phyloP scores from a whole-genome alignment of 2,113 vertebrate genomes.

The Podarcis cretensis region DNA sequence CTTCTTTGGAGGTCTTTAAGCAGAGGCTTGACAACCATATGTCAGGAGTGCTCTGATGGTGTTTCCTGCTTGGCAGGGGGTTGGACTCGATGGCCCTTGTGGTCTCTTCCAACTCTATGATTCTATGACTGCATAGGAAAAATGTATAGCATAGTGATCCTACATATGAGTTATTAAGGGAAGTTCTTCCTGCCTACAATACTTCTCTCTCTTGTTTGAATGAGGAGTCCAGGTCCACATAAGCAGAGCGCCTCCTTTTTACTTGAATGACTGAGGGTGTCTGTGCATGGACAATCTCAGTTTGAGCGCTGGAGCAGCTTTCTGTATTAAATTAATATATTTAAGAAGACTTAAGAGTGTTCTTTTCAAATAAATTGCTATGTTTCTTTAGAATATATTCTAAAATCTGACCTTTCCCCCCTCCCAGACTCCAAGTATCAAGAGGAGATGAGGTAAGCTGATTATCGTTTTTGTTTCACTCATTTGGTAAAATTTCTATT shows the following conservation, averaged over 20 bases:
- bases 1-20: too few species aligned
- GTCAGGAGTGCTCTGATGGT: too few species aligned
- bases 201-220: background rate
- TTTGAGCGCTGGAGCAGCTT: background rate
- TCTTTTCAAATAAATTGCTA: fast-evolving
- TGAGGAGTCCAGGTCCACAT: background rate
- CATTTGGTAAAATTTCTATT: background rate
- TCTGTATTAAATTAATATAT: background rate
- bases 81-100: too few species aligned
- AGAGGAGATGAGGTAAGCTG: conserved; percentile 79
- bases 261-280: background rate
- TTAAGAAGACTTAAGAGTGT: fast-evolving
- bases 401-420: background rate
- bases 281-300: background rate
- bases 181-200: background rate
- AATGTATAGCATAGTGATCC: background rate
- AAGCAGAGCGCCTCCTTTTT: background rate
- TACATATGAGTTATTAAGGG: background rate
- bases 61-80: too few species aligned
- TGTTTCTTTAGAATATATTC: conserved; percentile 16
- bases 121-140: too few species aligned
- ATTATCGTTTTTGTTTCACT: background rate
- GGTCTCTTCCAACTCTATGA: too few species aligned
- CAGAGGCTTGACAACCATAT: too few species aligned
- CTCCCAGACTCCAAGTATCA: conserved; percentile 74